Evolutionary conservation across 2,888 invertebrate genomes (phyloP).

Genomic region (Spicauda simplicius): DNA sequence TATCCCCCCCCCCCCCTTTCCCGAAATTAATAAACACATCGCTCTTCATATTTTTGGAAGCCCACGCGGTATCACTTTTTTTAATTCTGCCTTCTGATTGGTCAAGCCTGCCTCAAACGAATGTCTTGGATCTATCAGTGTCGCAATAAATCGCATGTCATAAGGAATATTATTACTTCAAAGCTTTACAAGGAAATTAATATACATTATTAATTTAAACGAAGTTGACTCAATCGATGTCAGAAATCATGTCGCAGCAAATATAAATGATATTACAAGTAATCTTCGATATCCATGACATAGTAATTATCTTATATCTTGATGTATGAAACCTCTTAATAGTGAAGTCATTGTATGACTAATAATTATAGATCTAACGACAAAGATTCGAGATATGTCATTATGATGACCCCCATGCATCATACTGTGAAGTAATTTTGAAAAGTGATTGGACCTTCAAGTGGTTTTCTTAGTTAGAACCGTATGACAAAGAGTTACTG

Average conservation of each 20-base stretch:
- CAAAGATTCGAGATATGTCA: constrained; percentile 17
- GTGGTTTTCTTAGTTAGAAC: not conserved
- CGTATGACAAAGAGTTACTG: too few relatives aligned
- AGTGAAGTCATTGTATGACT: constrained; percentile 35
- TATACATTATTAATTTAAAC: not conserved
- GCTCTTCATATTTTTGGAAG: too few relatives aligned
- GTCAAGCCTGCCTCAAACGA: too few relatives aligned
- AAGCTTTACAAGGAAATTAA: too few relatives aligned
- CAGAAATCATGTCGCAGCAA: not conserved
- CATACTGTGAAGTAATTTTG: constrained; percentile 8
- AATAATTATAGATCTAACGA: constrained; percentile 28
- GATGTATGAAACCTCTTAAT: constrained; percentile 26
- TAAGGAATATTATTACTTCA: too few relatives aligned
- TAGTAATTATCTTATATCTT: constrained; percentile 32
- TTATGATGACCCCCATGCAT: constrained; percentile 18
- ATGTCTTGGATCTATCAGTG: too few relatives aligned
- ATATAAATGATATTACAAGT: not conserved
- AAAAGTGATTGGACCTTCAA: constrained; percentile 4
- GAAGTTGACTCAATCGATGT: not conserved
- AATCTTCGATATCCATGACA: constrained; percentile 33
- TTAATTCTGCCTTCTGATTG: too few relatives aligned
- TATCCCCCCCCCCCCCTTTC: too few relatives aligned
- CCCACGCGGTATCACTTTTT: too few relatives aligned
- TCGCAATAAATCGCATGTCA: too few relatives aligned
- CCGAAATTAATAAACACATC: too few relatives aligned